Conservation (phyloP, 2,113 vertebrate genomes). For the Daphoenositta chrysoptera region DNA sequence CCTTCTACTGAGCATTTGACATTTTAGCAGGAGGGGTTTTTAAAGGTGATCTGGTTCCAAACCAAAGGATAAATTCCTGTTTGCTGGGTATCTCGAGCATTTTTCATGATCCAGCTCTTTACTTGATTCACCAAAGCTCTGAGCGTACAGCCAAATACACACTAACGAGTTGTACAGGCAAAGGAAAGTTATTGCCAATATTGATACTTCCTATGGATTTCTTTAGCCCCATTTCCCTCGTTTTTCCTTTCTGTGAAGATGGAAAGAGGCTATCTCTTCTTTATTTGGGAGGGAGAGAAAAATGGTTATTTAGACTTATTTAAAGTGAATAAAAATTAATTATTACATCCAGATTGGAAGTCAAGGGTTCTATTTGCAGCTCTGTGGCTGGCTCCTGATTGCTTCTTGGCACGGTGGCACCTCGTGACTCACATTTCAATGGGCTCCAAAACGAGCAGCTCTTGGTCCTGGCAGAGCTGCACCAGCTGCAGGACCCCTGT, state of each 20-base stretch:
- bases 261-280: neutral
- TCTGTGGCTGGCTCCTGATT: neutral
- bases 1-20: neutral
- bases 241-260: neutral
- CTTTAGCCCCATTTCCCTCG: neutral
- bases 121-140: neutral
- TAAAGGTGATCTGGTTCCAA: neutral
- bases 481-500: neutral
- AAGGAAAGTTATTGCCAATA: neutral
- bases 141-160: neutral
- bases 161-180: neutral
- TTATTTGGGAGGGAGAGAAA: neutral
- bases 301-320: neutral
- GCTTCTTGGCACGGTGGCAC: neutral
- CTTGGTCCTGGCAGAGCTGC: neutral
- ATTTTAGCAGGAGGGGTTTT: neutral
- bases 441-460: neutral
- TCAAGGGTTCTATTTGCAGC: slow-evolving; percentile 40
- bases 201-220: neutral
- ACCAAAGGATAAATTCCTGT: neutral
- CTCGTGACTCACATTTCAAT: neutral
- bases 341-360: neutral
- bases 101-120: neutral
- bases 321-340: slow-evolving; percentile 2
- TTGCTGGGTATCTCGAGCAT: neutral